Percentiles rank a stretch among this genome's conserved stretches.
Conservation (phyloP, 2,113 vertebrate species). For the Melospiza georgiana region DNA sequence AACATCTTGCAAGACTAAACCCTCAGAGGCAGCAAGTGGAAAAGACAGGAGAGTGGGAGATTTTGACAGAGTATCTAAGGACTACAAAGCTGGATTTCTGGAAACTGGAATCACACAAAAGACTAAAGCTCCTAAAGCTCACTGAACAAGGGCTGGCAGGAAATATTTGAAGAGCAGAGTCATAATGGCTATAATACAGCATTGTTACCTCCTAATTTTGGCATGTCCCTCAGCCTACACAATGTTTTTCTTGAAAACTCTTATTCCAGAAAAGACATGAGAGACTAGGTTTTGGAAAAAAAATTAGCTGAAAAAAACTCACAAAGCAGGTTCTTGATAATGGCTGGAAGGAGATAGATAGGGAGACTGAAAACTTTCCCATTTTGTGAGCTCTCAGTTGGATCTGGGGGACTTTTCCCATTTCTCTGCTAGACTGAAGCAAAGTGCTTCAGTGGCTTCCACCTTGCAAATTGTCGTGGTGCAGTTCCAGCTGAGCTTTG, state of each 20-base stretch:
- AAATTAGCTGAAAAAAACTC: not conserved
- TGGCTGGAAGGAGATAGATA: not conserved
- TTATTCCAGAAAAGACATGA: not conserved
- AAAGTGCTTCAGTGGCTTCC: not conserved
- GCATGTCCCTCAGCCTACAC: not conserved
- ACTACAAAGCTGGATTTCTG: not conserved
- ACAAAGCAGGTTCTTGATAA: not conserved
- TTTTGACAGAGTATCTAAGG: constrained; percentile 14
- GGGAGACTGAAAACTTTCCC: not conserved
- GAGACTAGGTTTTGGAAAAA: not conserved
- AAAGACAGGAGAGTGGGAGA: not conserved
- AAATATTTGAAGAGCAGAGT: not conserved
- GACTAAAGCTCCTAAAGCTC: not conserved
- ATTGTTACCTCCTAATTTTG: not conserved
- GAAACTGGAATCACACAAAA: not conserved
- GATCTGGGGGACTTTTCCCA: not conserved
- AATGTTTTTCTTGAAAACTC: not conserved
- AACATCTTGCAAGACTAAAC: not conserved
- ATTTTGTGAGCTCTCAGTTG: not conserved
- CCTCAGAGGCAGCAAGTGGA: not conserved
- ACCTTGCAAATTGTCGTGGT: not conserved
- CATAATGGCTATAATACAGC: not conserved
- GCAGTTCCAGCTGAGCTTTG: not conserved
- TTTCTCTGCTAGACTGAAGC: accelerated
- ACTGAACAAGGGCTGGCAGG: not conserved